Percentiles rank a stretch among this genome's conserved stretches.
Evolutionary conservation across 2,888 invertebrate genomes (phyloP).

Genomic region (Nycteola revayana): DNA sequence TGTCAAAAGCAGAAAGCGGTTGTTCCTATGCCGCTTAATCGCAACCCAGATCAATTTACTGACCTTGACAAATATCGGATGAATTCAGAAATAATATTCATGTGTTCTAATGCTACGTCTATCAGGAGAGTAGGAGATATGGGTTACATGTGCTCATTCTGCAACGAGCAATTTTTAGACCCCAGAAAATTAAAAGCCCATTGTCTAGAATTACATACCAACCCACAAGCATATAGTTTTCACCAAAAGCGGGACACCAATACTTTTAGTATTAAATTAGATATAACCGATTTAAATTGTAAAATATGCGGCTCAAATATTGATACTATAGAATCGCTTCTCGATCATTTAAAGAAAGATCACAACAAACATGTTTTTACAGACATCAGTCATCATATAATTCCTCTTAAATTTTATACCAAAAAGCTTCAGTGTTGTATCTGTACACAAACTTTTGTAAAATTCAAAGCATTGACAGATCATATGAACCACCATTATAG

Average conservation of each 20-base stretch:
- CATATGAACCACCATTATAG: conserved; percentile 29
- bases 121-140: conserved; percentile 39
- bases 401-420: conserved; percentile 43
- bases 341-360: conserved; percentile 35
- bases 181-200: conserved; percentile 48
- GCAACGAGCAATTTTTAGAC: conserved; percentile 36
- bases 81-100: conserved; percentile 12
- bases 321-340: conserved; percentile 29
- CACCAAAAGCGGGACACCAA: background rate
- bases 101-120: conserved; percentile 48
- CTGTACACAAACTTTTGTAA: conserved; percentile 14
- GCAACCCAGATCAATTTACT: too few relatives aligned
- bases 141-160: conserved; percentile 49
- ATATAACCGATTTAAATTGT: conserved; percentile 47
- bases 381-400: conserved; percentile 44
- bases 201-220: conserved; percentile 23
- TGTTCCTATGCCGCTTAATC: too few relatives aligned
- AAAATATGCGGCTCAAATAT: conserved; percentile 35
- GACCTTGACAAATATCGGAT: background rate
- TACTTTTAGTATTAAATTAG: conserved; percentile 37
- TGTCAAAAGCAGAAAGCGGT: too few relatives aligned
- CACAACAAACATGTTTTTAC: conserved; percentile 38
- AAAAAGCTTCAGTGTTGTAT: conserved; percentile 14
- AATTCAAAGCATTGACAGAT: conserved; percentile 24
- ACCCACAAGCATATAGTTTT: background rate